A percentile compares a stretch with the other conserved stretches of the same genome.
These are phyloP conservation scores for Cantharis rufa DNA, from an alignment of 2,888 invertebrate species.

Conservation along the genomic window DNA sequence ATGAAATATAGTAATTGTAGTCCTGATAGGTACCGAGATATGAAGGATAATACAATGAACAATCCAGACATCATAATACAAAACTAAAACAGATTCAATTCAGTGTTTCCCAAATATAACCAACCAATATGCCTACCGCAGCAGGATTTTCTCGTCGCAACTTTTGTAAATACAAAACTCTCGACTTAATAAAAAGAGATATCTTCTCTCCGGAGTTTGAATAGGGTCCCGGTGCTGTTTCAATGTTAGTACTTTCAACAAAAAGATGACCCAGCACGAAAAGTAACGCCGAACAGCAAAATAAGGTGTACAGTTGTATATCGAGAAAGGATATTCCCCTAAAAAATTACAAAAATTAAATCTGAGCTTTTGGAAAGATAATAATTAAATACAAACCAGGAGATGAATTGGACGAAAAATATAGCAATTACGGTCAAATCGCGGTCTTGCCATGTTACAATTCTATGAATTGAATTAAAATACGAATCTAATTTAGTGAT, in stretches of 20 bases:
- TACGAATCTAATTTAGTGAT: constrained; percentile 43
- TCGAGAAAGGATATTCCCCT: constrained; percentile 53
- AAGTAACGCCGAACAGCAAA: neutral
- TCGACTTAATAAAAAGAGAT: constrained; percentile 31
- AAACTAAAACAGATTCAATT: constrained; percentile 47
- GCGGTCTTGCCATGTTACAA: constrained; percentile 53
- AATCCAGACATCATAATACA: constrained; percentile 48
- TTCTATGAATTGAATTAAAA: constrained; percentile 43
- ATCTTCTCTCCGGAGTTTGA: constrained; percentile 39
- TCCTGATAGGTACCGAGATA: constrained; percentile 51
- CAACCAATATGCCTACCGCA: constrained; percentile 42
- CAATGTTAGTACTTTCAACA: constrained; percentile 25
- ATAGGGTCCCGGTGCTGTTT: constrained; percentile 35
- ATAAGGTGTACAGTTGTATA: constrained; percentile 49
- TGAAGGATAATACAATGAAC: constrained; percentile 46
- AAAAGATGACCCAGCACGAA: neutral
- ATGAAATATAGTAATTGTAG: constrained; percentile 44
- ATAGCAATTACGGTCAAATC: constrained; percentile 46
- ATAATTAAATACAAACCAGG: constrained; percentile 50
- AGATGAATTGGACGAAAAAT: constrained; percentile 50
- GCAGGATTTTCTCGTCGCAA: constrained; percentile 52
- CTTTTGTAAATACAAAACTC: constrained; percentile 39
- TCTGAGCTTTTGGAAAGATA: neutral
- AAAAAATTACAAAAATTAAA: constrained; percentile 33
- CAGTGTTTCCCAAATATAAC: neutral